Evolutionary conservation across 1,140 invertebrate species (phyloP), one percentile per base, ranked within the genome.

Genomic region (Euschistus heros): DNA sequence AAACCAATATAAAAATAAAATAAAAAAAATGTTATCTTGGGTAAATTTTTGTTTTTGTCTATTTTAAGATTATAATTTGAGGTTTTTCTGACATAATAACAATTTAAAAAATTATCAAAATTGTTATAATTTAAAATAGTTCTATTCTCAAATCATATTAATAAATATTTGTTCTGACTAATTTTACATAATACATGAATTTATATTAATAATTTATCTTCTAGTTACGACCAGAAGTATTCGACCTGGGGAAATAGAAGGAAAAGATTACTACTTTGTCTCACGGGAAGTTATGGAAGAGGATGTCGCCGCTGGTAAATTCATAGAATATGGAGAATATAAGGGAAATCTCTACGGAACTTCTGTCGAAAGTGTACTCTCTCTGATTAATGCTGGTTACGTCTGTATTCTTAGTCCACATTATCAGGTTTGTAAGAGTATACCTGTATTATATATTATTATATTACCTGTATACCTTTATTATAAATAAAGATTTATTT

Each of bases 321-420:
- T 98, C 74, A 88, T 98, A 68, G 96, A 98, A 77, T 92, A 91
- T 75, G 95, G 95, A 18, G 94, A 98, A 75, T 98, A 92, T 76
- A 94, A 97, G 75, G 95, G 94, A 13, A 96, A 98, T 77, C 77
- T 97, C 47, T 99, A 98, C 73, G 97, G 96, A 5, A 98, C 94
- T 3, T 91, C 90, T 37, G 81, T 88, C 10, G 91, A 95, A 72
- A 91, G 91, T 72, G 90, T 98, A 2, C 85, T 86, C 73, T 85
- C 86, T 20, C 84, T 98, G 57, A 85, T 98, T 18, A 88, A 91
- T 74, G 84, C 87, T 46, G 92, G 92, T 69, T 84, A 88, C 72
- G 89, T 96, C 14, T 96, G 93, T 73, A 83, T 99, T n/a, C 78
- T 98, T 24, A 97, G 88, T 76, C 92, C 95, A 14, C 93, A 98